A percentile compares a stretch with the other conserved stretches of the same genome.
phyloP scores from a whole-genome alignment of 1,140 invertebrate genomes.

The Colletes gigas region DNA sequence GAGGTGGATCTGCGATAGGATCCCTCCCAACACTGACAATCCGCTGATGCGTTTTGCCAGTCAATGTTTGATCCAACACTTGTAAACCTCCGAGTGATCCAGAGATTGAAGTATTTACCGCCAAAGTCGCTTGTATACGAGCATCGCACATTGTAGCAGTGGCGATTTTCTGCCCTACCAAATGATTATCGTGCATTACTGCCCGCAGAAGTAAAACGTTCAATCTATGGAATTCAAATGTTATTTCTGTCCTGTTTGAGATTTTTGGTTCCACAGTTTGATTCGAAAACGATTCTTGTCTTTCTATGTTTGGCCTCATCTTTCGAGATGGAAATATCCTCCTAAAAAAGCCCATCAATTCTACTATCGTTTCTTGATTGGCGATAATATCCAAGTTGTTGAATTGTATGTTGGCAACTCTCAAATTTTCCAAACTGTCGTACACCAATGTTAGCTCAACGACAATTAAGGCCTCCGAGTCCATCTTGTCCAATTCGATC shows the following conservation, averaged over 20 bases:
- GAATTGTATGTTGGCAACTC: slow-evolving; percentile 93
- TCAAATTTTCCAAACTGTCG: slow-evolving; percentile 84
- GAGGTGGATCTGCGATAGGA: slow-evolving; percentile 81
- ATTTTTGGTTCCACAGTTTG: slow-evolving; percentile 62
- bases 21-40: slow-evolving; percentile 93
- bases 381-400: slow-evolving; percentile 98
- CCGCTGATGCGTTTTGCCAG: slow-evolving; percentile 90
- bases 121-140: slow-evolving; percentile 92
- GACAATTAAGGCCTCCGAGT: slow-evolving; percentile 92
- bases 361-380: slow-evolving; percentile 97
- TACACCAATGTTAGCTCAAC: slow-evolving; percentile 90
- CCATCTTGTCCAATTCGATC: slow-evolving; percentile 80
- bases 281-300: slow-evolving; percentile 72
- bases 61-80: slow-evolving; percentile 93
- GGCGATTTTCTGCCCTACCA: slow-evolving; percentile 93
- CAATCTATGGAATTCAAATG: slow-evolving; percentile 95
- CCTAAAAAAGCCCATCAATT: slow-evolving; percentile 92
- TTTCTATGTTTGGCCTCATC: slow-evolving; percentile 65
- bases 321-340: slow-evolving; percentile 85
- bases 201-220: slow-evolving; percentile 93
- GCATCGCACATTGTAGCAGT: slow-evolving; percentile 95
- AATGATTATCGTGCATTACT: slow-evolving; percentile 86
- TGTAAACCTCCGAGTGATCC: slow-evolving; percentile 95
- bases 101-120: slow-evolving; percentile 84
- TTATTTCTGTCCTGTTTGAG: slow-evolving; percentile 86